Percentiles rank a stretch among this genome's conserved stretches.
phyloP scores from a whole-genome alignment of 2,113 vertebrate genomes.

The Salminus brasiliensis region DNA sequence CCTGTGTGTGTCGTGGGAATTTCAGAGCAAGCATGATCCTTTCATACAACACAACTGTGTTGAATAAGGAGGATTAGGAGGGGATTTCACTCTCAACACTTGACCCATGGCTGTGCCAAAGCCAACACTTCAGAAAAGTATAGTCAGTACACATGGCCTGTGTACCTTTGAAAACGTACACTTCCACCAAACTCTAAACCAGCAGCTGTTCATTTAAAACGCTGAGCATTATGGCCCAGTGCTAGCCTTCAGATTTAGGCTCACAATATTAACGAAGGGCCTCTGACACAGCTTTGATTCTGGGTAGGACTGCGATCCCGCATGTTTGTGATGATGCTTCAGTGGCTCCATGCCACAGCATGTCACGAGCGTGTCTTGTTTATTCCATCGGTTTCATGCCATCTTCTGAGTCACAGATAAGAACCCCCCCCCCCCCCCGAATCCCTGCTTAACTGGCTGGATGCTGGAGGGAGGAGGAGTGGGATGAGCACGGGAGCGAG shows the following conservation, averaged over 20 bases:
- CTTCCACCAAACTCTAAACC: not conserved
- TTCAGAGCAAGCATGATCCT: constrained; percentile 61
- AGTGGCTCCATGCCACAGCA: constrained; percentile 46
- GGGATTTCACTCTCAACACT: constrained; percentile 58
- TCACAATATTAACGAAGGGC: not conserved
- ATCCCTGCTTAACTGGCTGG: constrained; percentile 36
- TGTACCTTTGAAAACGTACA: not conserved
- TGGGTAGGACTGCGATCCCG: not conserved
- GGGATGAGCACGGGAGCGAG: constrained; percentile 15
- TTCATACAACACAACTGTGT: constrained; percentile 61
- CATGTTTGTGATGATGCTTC: constrained; percentile 10
- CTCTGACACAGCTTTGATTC: not conserved
- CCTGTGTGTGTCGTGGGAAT: constrained; percentile 70
- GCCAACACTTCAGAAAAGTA: constrained; percentile 51
- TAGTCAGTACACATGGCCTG: not conserved
- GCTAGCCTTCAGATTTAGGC: constrained; percentile 4
- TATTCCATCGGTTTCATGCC: constrained; percentile 48
- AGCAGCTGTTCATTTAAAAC: not conserved
- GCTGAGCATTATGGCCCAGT: not conserved
- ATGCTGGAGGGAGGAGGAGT: constrained; percentile 32
- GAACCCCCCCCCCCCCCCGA: constrained; percentile 33
- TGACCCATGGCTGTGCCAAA: constrained; percentile 56
- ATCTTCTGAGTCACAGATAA: constrained; percentile 55
- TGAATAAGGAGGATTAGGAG: constrained; percentile 71
- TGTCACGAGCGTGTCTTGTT: constrained; percentile 41